Conservation (phyloP, 2,888 invertebrate species). For the Drosophila glabriapex region DNA sequence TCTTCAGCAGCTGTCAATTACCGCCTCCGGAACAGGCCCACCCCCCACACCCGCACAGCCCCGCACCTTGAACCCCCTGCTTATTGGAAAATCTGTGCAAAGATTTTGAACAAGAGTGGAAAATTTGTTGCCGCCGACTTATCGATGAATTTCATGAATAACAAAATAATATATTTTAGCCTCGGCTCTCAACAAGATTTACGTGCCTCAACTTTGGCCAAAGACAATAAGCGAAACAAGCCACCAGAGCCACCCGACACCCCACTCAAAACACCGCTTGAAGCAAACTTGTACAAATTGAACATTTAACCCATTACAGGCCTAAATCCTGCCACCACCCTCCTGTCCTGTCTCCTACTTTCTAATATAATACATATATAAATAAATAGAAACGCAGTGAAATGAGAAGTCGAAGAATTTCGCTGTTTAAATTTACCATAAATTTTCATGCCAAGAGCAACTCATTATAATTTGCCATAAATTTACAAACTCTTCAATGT, state of each 20-base stretch:
- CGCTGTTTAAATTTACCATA: conserved; percentile 75
- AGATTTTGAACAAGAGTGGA: conserved; percentile 46
- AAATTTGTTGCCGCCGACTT: conserved; percentile 74
- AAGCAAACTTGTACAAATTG: conserved; percentile 67
- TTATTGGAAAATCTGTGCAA: conserved; percentile 58
- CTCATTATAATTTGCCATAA: conserved; percentile 78
- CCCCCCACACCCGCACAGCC: not conserved
- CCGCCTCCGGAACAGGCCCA: conserved; percentile 24
- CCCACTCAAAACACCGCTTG: not conserved
- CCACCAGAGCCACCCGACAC: not conserved
- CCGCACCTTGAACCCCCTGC: not conserved
- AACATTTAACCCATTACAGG: conserved; percentile 76
- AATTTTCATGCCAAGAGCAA: conserved; percentile 70
- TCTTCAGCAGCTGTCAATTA: conserved; percentile 58
- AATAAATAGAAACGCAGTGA: conserved; percentile 61
- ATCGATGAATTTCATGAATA: conserved; percentile 79
- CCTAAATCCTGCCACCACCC: not conserved
- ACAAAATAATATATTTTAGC: conserved; percentile 57
- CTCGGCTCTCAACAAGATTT: conserved; percentile 45
- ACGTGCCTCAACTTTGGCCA: conserved; percentile 36
- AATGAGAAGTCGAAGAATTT: conserved; percentile 52
- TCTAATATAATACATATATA: conserved; percentile 47
- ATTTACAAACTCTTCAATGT: conserved; percentile 41
- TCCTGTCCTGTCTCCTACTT: not conserved
- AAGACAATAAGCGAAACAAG: conserved; percentile 54